Evolutionary conservation across 1,140 invertebrate species (phyloP), one percentile per base, ranked within the genome.

Genomic region (Anoplophora glabripennis): DNA sequence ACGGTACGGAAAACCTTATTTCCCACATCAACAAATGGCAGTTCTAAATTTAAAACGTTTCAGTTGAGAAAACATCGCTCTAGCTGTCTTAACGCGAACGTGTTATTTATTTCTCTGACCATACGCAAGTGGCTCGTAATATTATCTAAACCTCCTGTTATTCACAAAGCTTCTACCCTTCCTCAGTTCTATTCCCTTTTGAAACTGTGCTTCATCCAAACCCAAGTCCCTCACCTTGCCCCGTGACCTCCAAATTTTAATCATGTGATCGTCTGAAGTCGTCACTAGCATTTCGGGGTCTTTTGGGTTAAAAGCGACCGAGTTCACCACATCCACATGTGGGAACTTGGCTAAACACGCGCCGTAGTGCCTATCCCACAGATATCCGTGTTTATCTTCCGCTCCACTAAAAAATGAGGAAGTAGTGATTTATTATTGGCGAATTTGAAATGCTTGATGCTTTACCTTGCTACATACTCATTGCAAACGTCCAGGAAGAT

Each of bases 321-420:
- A 89, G 77, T 94, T 94, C 0, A 94, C 91, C 10, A 93, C 89
- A 76, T 93, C 90, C 1, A 75, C 76, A 74, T 95, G 92, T 12
- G 86, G 88, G 63, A 88, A 87, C 67, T 89, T 89, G 0, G 84
- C 83, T 40, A 94, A 74, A 70, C 88, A 90, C 1, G 88, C 81
- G 11, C 90, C 90, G 72, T 93, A 94, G 72, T 93, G 89, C 51
- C 91, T 78, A 68, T 94, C 91, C 92, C 91, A 94, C 5, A 94
- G 69, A 71, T 93, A 93, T 1, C 89, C 86, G 74, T 90, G 86
- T 69, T 87, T 87, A 73, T 94, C 90, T 78, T 94, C 92, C 34
- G 92, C 90, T 15, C 92, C 92, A 77, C 91, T 91, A 70, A 79
- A 79, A 67, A 67, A 35, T 44, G 67, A 35, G 0, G 12, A 45